Evolutionary conservation across 2,888 invertebrate species (phyloP), one percentile per base, ranked within the genome.

Genomic region (Drosophila paramelanica): DNA sequence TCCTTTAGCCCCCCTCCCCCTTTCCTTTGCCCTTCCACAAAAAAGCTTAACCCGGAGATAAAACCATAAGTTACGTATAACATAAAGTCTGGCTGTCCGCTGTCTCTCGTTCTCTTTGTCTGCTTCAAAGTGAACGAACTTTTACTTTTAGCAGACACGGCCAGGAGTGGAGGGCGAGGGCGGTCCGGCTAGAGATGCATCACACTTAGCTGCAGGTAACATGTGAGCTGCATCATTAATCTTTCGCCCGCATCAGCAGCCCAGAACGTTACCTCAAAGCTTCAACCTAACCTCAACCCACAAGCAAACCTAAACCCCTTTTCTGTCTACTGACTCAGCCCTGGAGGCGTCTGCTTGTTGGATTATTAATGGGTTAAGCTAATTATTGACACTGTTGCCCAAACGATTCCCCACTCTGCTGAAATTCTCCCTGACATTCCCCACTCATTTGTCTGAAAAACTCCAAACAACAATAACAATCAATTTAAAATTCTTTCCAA

Each of bases 401-500:
- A 47, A 31, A 3, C 1, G 17, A 17, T 17, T 1, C 5, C 14
- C 33, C 39, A 7, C 17, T 11, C 20, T 39, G 6, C 17, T 6
- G 8, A 1, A 1, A 20, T 7, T 14, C 8, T 11, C 1, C 36
- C 14, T 1, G 1, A 13, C 42, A 42, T 36, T n/a, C 14, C 20
- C 13, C 43, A 7, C 5, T 3, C n/a, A n/a, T 27, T 42, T 27
- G 42, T 23, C 42, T 20, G 14, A 31, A 41, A 27, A 31, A 47
- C 13, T 43, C 41, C 53, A 14, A 74, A 45, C 83, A 79, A 79
- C 77, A 86, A 85, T 76, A 81, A 84, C 88, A 88, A 88, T 90
- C 90, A 89, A 90, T 89, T 89, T 90, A 75, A 86, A 86, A 88
- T 89, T 89, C 78, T 84, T 89, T 89, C 89, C 89, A 86, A 89